Evolutionary conservation across 1,140 invertebrate species (phyloP).

Genomic region (Anthonomus grandis): DNA sequence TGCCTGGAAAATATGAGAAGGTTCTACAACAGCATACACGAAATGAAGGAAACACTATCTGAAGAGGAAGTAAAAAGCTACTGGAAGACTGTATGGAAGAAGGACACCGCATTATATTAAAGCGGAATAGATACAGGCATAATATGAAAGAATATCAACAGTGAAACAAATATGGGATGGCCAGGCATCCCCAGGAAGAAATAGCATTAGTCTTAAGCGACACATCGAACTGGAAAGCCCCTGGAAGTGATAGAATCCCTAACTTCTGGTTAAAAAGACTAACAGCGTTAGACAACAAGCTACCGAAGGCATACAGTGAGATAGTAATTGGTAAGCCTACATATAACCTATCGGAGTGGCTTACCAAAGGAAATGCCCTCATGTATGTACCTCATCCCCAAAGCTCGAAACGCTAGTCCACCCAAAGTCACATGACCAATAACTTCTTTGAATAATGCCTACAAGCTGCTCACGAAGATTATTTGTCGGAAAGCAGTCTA

Average conservation of each 20-base stretch:
- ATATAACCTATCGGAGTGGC: too few species aligned
- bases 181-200: background rate
- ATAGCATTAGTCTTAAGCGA: background rate
- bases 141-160: background rate
- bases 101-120: too few species aligned
- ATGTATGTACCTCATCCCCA: too few species aligned
- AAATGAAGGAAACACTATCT: too few species aligned
- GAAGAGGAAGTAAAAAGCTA: too few species aligned
- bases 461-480: too few species aligned
- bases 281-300: background rate
- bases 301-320: background rate
- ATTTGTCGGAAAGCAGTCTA: background rate
- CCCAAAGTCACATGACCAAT: background rate
- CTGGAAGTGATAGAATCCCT: background rate
- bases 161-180: background rate
- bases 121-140: background rate
- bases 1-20: too few species aligned
- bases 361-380: too few species aligned
- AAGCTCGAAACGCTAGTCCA: too few species aligned
- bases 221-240: background rate
- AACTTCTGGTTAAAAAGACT: background rate
- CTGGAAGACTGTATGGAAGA: too few species aligned
- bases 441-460: background rate
- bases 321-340: background rate
- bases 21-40: too few species aligned